Base-by-base conservation (phyloP, 2,113 vertebrate species). In the Callaeas wilsoni region DNA sequence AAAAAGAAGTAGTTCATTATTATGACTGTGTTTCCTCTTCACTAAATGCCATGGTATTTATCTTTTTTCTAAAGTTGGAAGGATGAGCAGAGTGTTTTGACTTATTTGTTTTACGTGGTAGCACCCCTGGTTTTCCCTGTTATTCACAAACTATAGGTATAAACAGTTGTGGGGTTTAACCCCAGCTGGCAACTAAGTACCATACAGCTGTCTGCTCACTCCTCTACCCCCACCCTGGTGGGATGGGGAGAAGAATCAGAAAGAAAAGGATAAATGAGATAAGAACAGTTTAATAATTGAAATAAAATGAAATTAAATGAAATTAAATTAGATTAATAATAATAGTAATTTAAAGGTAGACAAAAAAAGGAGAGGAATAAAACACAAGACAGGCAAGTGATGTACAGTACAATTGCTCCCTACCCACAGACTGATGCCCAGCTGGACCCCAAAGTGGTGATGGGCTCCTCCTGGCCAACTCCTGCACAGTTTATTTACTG, bases 1-100 rank as follows among this genome's bases (percentile, higher is more conserved):
- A 88, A 96, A 87, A 71, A 80, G 2, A 27, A 57, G 17, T 21
- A 47, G 39, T 77, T 93, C n/a, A 41, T 95, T 94, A 65, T 70
- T 83, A 53, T 2, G 1, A 60, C 42, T 75, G 20, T 79, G 42
- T 89, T 65, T 13, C 41, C 56, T 87, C 87, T 94, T 81, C 39
- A 63, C 26, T 73, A 94, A 96, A 86, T 49, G 42, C n/a, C 25
- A 10, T 52, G 37, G 32, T 82, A 44, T 70, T 90, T 92, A 11
- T 76, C 87, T 89, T 81, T 59, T 76, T 46, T 30, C 35, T 16
- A 15, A 15, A 21, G 30, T 22, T 79, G 33, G 41, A 75, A 74
- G 20, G 17, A 71, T 6, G 3, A 71, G 50, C 42, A 75, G 56
- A 56, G 27, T 87, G 42, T 76, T 79, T 81, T 2, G 3, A 50